Evolutionary conservation across 2,888 invertebrate genomes (phyloP), one percentile per base, ranked within the genome.

Genomic region (Shargacucullia verbasci): DNA sequence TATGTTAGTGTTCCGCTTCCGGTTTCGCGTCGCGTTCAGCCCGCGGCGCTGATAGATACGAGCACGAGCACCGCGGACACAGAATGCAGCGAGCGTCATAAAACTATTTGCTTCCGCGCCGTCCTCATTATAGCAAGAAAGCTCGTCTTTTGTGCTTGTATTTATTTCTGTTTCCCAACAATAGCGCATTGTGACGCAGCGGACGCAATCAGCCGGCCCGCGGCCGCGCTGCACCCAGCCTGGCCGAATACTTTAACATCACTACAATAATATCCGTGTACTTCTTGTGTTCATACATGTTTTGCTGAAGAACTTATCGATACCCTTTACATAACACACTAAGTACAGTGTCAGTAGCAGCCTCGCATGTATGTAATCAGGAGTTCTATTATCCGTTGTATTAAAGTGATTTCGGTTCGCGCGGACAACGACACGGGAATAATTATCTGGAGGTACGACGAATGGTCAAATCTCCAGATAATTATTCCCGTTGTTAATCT

Each of bases 101-200:
- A 59, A 65, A 61, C 59, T 49, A 65, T 60, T 65, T 58, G 46
- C 58, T 54, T 62, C 72, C 69, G 57, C 40, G 44, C 54, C 46
- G 62, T 54, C 58, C 59, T 73, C 76, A 70, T 76, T 76, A 75
- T 54, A 65, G 45, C 55, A 53, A 66, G 69, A 64, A 56, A 69
- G 44, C 68, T 54, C 61, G 46, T 50, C 77, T 77, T 76, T 77
- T 77, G 62, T 77, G 49, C 45, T 64, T 46, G 37, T 68, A 52
- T 67, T 61, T 76, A 71, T 77, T 71, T 73, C 54, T 71, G 70
- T 65, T 53, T 52, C 47, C 14, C 49, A 62, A 77, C 77, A 77
- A 77, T 76, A 53, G 76, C 37, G 68, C 68, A 77, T 77, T 77
- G 78, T 77, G 78, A 73, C 65, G 64, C 59, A 50, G 59, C 71